Base-by-base conservation (phyloP, 2,113 vertebrate species). In the Turnix velox region DNA sequence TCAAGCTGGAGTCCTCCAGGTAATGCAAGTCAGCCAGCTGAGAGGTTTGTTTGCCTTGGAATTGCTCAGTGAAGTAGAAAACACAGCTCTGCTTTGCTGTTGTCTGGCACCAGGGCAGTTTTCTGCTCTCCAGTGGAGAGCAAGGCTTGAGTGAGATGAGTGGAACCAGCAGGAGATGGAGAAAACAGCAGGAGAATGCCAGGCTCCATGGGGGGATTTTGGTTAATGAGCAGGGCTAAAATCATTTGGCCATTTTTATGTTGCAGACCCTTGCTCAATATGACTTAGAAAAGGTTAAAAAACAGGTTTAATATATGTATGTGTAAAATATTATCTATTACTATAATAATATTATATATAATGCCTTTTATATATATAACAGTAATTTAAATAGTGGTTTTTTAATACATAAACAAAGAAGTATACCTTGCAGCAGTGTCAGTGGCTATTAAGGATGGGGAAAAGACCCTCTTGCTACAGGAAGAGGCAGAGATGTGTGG, bases 21-120 rank as follows among this genome's bases (percentile, higher is more conserved):
- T 91, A 83, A 84, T 46, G 71, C 9, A 51, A 51, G 42, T 79
- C 73, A 87, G 84, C 58, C 66, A 31, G 24, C 30, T 28, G 49
- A 93, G 80, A 91, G 84, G 45, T 75, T 85, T 94, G 81, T 95
- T 93, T 88, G 73, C 57, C 31, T 82, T 79, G 45, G 18, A 76
- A 76, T 66, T 84, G 35, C 73, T 79, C 46, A 62, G 27, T 0
- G 2, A 46, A 42, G 81, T 77, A 76, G 18, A 82, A 84, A 93
- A 92, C 71, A 19, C 45, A 84, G 43, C 76, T 57, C 57, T 48
- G 30, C 37, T 93, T 61, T 52, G 71, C 65, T 92, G 69, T 48
- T 84, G 86, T 81, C 83, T 88, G 77, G 73, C 62, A 45, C 61
- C 72, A 35, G 11, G 39, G 67, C 65, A 74, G 48, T 45, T 25